phyloP scores from a whole-genome alignment of 2,888 invertebrate species.

The Cryptophagus acutangulus region DNA sequence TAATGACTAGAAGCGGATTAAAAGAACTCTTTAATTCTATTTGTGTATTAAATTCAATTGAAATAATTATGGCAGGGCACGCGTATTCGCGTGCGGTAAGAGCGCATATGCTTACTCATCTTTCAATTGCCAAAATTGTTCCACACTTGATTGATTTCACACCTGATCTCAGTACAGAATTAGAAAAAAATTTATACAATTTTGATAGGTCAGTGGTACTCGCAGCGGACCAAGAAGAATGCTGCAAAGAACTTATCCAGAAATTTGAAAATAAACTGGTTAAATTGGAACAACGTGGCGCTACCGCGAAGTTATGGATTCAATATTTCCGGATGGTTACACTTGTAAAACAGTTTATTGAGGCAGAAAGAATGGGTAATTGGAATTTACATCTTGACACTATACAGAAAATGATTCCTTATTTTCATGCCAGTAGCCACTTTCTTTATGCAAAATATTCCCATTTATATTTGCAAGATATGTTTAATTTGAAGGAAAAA shows the following conservation, averaged over 20 bases:
- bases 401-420: not conserved
- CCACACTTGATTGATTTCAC: too few relatives aligned
- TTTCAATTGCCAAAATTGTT: slow-evolving; percentile 13
- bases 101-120: slow-evolving; percentile 27
- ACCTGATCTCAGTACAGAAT: too few relatives aligned
- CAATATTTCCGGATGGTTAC: slow-evolving; percentile 12
- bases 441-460: too few relatives aligned
- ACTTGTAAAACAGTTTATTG: slow-evolving; percentile 11
- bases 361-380: slow-evolving; percentile 9
- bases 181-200: too few relatives aligned
- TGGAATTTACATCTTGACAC: not conserved
- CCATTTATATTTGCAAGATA: slow-evolving; percentile 34
- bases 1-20: slow-evolving; percentile 29
- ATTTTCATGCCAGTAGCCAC: too few relatives aligned
- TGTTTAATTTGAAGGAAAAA: slow-evolving; percentile 28
- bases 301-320: slow-evolving; percentile 9
- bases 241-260: too few relatives aligned
- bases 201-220: too few relatives aligned
- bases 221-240: too few relatives aligned
- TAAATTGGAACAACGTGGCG: too few relatives aligned
- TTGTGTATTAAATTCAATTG: slow-evolving; percentile 26
- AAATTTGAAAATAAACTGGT: too few relatives aligned
- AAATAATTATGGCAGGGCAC: slow-evolving; percentile 31
- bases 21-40: slow-evolving; percentile 21
- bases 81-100: slow-evolving; percentile 31